Conservation (phyloP, 2,113 vertebrate genomes). For the Gymnocephalus cernua region DNA sequence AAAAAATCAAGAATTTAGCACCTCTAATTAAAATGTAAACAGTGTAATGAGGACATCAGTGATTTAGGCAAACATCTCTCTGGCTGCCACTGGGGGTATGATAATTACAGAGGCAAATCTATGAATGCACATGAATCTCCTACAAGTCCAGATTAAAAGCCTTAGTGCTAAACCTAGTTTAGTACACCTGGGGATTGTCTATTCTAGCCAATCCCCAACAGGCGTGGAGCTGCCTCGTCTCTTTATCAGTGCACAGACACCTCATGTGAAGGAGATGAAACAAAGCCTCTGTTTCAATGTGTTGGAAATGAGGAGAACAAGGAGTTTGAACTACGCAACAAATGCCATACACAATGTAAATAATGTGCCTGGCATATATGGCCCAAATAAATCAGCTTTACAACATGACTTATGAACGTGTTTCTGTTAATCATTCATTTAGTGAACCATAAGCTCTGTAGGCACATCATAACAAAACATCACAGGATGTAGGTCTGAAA, state of each 20-base stretch:
- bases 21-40: constrained; percentile 99
- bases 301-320: constrained; percentile 69
- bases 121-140: constrained; percentile 93
- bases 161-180: constrained; percentile 95
- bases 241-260: constrained; percentile 79
- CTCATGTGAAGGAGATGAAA: constrained; percentile 74
- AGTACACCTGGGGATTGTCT: constrained; percentile 91
- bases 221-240: constrained; percentile 75
- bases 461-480: constrained; percentile 35
- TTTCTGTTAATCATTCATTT: constrained; percentile 55
- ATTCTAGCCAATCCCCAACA: constrained; percentile 91
- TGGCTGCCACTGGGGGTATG: constrained; percentile 95
- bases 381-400: constrained; percentile 59
- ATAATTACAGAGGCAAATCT: constrained; percentile 98
- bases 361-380: constrained; percentile 61
- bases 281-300: constrained; percentile 75
- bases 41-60: constrained; percentile 98
- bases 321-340: constrained; percentile 50
- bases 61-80: constrained; percentile 97
- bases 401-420: constrained; percentile 42
- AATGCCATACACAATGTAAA: constrained; percentile 62
- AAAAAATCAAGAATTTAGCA: constrained; percentile 88
- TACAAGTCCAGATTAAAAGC: constrained; percentile 98
- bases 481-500: constrained; percentile 19
- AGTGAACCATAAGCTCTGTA: constrained; percentile 30